These are phyloP conservation scores for Psammodynastes pulverulentus DNA, from an alignment of 2,113 vertebrate genomes.

Conservation along the genomic window DNA sequence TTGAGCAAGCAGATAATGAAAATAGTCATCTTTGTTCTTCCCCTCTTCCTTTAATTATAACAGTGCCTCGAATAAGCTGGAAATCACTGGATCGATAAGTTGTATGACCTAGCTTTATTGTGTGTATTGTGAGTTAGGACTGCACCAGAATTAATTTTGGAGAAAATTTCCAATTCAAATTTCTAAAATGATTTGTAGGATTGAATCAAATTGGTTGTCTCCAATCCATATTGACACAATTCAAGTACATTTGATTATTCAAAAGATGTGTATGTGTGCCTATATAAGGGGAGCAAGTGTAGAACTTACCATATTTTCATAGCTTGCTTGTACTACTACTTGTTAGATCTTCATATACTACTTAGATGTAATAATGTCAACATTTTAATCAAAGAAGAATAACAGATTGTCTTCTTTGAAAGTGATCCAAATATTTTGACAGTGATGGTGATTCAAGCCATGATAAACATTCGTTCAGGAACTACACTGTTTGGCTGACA, in stretches of 20 bases:
- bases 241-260: not conserved
- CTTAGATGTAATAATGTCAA: conserved; percentile 3
- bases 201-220: not conserved
- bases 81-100: not conserved
- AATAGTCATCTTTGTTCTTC: not conserved
- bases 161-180: not conserved
- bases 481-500: not conserved
- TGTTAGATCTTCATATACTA: not conserved
- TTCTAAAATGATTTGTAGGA: not conserved
- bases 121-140: not conserved
- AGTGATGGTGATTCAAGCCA: not conserved
- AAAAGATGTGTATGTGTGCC: not conserved
- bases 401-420: not conserved
- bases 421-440: conserved; percentile 7
- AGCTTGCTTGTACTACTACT: not conserved
- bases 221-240: not conserved
- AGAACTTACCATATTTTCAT: not conserved
- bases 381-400: conserved; percentile 21
- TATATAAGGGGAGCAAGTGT: not conserved
- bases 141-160: not conserved
- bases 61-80: not conserved
- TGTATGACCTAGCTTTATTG: not conserved
- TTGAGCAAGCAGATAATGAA: not conserved
- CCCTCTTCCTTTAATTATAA: not conserved
- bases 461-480: conserved; percentile 3